Base-by-base conservation (phyloP, 2,797 vertebrate genomes). In the Hypotaenidia okinawae region DNA sequence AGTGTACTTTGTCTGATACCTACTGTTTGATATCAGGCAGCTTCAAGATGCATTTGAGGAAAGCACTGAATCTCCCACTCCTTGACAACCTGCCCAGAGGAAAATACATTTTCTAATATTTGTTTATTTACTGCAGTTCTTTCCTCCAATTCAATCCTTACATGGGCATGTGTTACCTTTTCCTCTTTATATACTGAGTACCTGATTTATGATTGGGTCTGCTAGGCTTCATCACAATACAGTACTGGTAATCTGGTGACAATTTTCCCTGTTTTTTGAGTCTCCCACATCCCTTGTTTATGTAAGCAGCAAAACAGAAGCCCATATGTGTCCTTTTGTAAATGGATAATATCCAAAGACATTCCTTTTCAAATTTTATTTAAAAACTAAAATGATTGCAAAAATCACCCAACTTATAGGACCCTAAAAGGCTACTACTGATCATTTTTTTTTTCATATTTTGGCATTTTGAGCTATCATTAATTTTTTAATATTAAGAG, bases 121-220 rank as follows among this genome's bases (percentile, higher is more conserved):
- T 93, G n/a, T 83, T 93, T 92, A 77, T 87, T 96, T 91, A 83
- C 30, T 3, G 5, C 78, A 90, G 83, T 35, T 77, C 57, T 59
- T 84, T 91, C 67, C 55, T 84, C 85, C 75, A 66, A 91, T 81
- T 78, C 59, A 78, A 9, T 84, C 69, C 77, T 90, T 88, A 86
- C n/a, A 57, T 17, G 63, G 49, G 15, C 39, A 32, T 23, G 25
- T 28, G 41, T 75, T 90, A 80, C 33, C 25, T 75, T 83, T 77
- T 85, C 52, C 83, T 94, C 75, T 87, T 67, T 64, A 75, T 87
- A 80, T 92, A 35, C 18, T 45, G 16, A 84, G 32, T 62, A 33
- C 10, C 51, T 73, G 51, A 70, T 80, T 83, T 85, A 81, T 49
- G 58, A 72, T 1, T 41, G 9, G 13, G 47, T 19, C 32, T 75